Percentiles rank a stretch among this genome's conserved stretches.
Conservation (phyloP, 2,797 vertebrate species). For the Xiphorhynchus erythropygius region DNA sequence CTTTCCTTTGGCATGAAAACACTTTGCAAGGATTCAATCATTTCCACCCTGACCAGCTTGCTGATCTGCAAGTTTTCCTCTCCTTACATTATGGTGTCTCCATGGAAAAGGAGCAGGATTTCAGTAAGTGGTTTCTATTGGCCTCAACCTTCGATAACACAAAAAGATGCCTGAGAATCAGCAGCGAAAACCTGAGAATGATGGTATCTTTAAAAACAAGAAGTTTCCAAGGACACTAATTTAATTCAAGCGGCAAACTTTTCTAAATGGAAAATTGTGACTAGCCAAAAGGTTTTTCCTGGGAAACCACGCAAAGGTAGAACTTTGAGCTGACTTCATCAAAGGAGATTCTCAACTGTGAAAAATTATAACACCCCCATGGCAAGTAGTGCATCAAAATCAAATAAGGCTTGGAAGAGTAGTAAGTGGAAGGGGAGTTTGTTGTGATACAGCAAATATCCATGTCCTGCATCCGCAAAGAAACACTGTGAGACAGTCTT, state of each 20-base stretch:
- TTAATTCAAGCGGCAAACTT: constrained; percentile 1
- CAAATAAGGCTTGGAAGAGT: constrained; percentile 23
- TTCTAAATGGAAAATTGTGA: constrained; percentile 29
- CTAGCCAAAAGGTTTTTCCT: constrained; percentile 56
- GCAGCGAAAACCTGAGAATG: background rate
- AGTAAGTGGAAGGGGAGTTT: constrained; percentile 2
- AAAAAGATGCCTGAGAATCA: background rate
- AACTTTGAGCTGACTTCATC: constrained; percentile 57
- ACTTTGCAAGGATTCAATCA: background rate
- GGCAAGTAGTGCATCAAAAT: constrained; percentile 38
- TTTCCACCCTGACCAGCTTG: background rate
- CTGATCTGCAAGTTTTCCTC: background rate
- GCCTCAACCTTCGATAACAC: background rate
- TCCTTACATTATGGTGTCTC: background rate
- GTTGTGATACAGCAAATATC: constrained; percentile 21
- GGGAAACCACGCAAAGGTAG: constrained; percentile 57
- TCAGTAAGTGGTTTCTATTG: background rate
- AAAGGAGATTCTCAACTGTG: constrained; percentile 58
- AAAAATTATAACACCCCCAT: constrained; percentile 56
- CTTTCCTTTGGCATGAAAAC: background rate
- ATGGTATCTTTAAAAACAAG: constrained; percentile 44
- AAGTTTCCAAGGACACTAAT: constrained; percentile 47
- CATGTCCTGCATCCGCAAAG: background rate
- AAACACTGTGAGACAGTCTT: background rate
- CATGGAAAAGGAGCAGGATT: background rate